phyloP scores from a whole-genome alignment of 2,797 vertebrate species.

The Tokudaia tokunoshimensis region DNA sequence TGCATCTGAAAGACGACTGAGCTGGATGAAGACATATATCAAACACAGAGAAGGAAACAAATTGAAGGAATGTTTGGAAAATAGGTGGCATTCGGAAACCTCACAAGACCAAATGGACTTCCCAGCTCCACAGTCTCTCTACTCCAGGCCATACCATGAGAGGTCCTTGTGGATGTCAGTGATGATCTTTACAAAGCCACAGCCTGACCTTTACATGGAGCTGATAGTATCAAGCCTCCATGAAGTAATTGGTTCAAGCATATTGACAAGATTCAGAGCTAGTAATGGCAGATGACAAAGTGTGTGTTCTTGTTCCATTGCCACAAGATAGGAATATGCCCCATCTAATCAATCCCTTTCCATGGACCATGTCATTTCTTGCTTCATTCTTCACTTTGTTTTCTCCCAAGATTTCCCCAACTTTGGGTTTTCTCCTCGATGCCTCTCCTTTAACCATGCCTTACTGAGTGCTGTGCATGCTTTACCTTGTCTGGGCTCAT shows the following conservation, averaged over 20 bases:
- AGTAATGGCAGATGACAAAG: background rate
- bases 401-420: background rate
- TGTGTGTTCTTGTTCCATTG: fast-evolving
- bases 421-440: background rate
- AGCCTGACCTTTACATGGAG: fast-evolving
- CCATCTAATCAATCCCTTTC: no score
- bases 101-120: background rate
- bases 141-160: fast-evolving
- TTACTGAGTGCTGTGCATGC: background rate
- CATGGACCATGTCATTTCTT: background rate
- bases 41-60: background rate
- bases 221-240: fast-evolving
- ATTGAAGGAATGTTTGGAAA: background rate
- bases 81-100: no score
- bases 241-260: background rate
- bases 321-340: fast-evolving
- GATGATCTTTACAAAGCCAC: background rate
- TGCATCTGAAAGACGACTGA: background rate
- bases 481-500: fast-evolving
- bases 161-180: fast-evolving
- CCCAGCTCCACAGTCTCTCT: background rate
- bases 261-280: fast-evolving
- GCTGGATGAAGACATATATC: background rate
- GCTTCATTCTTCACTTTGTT: background rate
- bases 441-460: fast-evolving